Evolutionary conservation across 2,888 invertebrate species (phyloP).

Genomic region (Mythimna albipuncta): DNA sequence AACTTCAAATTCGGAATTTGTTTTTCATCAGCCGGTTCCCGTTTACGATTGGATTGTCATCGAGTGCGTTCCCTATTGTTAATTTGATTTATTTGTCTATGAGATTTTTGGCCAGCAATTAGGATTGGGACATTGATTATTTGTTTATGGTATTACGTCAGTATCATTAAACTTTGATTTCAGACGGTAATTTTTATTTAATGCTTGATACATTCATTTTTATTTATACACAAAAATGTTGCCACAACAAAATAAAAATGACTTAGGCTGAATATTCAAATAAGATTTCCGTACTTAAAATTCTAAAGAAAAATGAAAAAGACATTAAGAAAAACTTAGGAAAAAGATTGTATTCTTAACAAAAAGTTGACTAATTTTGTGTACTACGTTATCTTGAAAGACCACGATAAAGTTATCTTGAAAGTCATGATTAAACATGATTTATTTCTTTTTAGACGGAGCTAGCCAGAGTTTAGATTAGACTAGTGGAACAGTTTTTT

Average conservation of each 20-base stretch:
- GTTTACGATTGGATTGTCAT: conserved; percentile 85
- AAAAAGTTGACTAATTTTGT: conserved; percentile 44
- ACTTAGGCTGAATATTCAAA: conserved; percentile 21
- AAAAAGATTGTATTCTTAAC: conserved; percentile 33
- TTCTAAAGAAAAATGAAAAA: conserved; percentile 39
- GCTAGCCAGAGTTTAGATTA: conserved; percentile 5
- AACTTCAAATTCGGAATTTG: conserved; percentile 86
- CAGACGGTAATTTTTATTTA: conserved; percentile 7
- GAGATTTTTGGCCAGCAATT: conserved; percentile 80
- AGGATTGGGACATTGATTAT: conserved; percentile 77
- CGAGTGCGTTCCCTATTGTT: conserved; percentile 81
- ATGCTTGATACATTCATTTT: background rate
- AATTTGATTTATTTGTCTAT: conserved; percentile 83
- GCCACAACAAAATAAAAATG: conserved; percentile 19
- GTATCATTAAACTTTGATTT: conserved; percentile 65
- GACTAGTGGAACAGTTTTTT: conserved; percentile 12
- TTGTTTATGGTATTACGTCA: conserved; percentile 73
- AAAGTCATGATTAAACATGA: conserved; percentile 47
- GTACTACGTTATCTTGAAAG: conserved; percentile 9
- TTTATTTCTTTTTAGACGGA: conserved; percentile 20
- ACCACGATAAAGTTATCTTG: conserved; percentile 52
- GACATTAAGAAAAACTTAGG: conserved; percentile 29
- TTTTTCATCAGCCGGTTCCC: conserved; percentile 87
- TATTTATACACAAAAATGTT: background rate
- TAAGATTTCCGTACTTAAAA: conserved; percentile 22